Evolutionary conservation across 2,797 vertebrate genomes (phyloP), one percentile per base, ranked within the genome.

Genomic region (Arremon brunneinucha): DNA sequence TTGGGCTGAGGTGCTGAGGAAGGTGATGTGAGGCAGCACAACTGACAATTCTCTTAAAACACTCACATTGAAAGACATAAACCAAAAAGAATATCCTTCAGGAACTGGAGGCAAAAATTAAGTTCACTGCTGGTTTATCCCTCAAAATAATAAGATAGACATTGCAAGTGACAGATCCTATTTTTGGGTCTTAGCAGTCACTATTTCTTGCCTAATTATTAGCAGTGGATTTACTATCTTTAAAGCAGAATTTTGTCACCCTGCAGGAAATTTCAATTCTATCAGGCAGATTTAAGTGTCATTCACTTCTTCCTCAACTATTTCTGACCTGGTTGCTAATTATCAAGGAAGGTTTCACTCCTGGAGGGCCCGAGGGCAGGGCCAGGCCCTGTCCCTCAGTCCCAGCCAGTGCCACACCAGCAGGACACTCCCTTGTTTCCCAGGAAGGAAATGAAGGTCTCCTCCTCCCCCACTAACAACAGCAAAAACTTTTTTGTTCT

Each of bases 201-300:
- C 86, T 89, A 57, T 80, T 94, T 76, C 79, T 83, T 87, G 69
- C 80, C 68, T 83, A 56, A 80, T 94, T 87, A 85, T 81, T 70
- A 93, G 68, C 67, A 79, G n/a, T 56, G 83, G 92, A 95, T 95
- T 96, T 81, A 50, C 87, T 41, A 69, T 68, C 88, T 82, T 95
- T 95, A 89, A 92, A 89, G 92, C 46, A 50, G 75, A 90, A 85
- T 83, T 95, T 87, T 85, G 81, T 85, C 89, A 87, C 75, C 72
- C 93, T 63, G 71, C 83, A 91, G 92, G 95, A 94, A 85, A 83
- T 77, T 57, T 75, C 62, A 83, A 62, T 89, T 95, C 86, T 85
- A 35, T 37, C 90, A 79, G 65, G 82, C 64, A 89, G 59, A 59
- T 62, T 81, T 68, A 87, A 65, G 72, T 62, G 81, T 43, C 86